Base-by-base conservation (phyloP, 2,888 invertebrate species). In the Pammene aurita region DNA sequence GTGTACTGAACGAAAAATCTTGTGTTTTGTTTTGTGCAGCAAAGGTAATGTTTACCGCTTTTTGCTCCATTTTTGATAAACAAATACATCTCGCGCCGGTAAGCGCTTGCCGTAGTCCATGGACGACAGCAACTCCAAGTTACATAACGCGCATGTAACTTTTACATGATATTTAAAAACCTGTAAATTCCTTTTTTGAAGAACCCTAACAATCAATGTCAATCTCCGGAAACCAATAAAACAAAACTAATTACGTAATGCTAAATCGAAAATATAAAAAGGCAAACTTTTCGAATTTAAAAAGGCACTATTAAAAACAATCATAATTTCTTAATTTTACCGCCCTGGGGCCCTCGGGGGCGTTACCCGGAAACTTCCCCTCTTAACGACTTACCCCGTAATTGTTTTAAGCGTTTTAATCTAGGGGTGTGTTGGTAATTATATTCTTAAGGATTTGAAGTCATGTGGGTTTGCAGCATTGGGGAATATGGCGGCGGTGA, bases 351-450 rank as follows among this genome's bases (percentile, higher is more conserved):
- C 26, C 26, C 26, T 26, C 46, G 60, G 48, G 50, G 61, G 61
- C 61, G 61, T 48, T 38, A 50, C 50, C 61, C 61, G 50, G 61
- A 50, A 61, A 13, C 18, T 61, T 26, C 26, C 58, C 57, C 18
- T 11, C 50, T 61, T 18, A 48, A 50, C 61, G 61, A 61, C 38
- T 48, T 46, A 44, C 61, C 61, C 48, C 34, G 48, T 61, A 61
- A 61, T 61, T 61, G 61, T 61, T 61, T 61, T 61, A 61, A 61
- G 61, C 38, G 50, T 61, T 61, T 50, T 61, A 61, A 16, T 7
- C 61, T 5, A 13, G 61, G 61, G 61, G 58, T 44, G 56, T 56
- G 56, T 38, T n/a, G 44, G 61, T 38, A 38, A 50, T 50, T 50
- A 48, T 61, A 38, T 61, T 48, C 48, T 50, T 57, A 57, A 57